Base-by-base conservation (phyloP, 2,888 invertebrate genomes). In the Cheilosia grossa region DNA sequence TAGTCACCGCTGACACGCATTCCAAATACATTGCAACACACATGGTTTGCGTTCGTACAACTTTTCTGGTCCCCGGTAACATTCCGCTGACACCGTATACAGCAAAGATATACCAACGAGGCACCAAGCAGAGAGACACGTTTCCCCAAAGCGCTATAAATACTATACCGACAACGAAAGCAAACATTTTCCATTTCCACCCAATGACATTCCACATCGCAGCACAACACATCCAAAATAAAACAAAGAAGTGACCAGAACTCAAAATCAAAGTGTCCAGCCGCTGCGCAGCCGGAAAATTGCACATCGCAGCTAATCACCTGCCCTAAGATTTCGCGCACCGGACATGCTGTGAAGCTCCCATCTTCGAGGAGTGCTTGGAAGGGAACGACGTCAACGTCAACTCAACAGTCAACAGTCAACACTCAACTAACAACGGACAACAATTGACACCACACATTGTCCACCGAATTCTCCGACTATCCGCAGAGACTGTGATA, bases 1-100 rank as follows among this genome's bases (percentile, higher is more conserved):
- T 85, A 81, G 64, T 77, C 51, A 54, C 85, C 85, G 85, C 85
- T 63, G 70, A 81, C 81, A 85, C 44, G 81, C 85, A 85, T 85
- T 85, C 85, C 85, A 40, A 67, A 56, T 75, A 70, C 85, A 85
- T 85, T 77, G 81, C 72, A 81, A 85, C 85, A 85, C 81, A 85
- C 81, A 85, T 85, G 85, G 85, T 77, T 85, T 44, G 85, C 85
- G 81, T 75, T 81, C 49, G 70, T 77, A 85, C 85, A 85, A 81
- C 67, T 75, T 70, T 74, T 72, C 75, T 54, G 61, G 75, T 61
- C 64, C 30, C 81, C 17, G 27, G 56, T 53, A 21, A 81, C 81
- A 81, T 85, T 75, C 79, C 81, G 61, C 53, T 75, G 24, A 81
- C 70, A 66, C 85, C 85, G 85, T 85, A 83, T 80, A 80, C 80